Evolutionary conservation across 2,797 vertebrate genomes (phyloP), one percentile per base, ranked within the genome.

Genomic region (Poeciliopsis paucimaculata): DNA sequence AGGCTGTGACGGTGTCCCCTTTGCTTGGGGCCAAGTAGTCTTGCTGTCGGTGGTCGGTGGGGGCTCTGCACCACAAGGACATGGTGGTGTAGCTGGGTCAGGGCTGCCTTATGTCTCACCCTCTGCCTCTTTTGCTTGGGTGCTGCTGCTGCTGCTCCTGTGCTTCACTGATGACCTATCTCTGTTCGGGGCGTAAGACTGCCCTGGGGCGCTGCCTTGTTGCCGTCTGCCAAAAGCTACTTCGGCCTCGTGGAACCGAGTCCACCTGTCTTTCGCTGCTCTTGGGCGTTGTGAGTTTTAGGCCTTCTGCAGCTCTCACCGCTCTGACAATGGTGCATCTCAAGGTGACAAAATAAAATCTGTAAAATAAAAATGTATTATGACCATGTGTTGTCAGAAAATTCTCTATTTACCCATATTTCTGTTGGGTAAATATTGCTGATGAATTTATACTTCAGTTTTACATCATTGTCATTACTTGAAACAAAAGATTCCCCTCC

Each of bases 401-500:
- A 60, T 31, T 28, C n/a, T 34, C 57, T 26, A 23, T 51, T 51
- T 51, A 51, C 20, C 49, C 20, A 51, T 53, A 26, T 53, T 53
- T 53, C 1, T 62, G 13, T 7, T 62, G 13, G 4, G 6, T 62
- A 31, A 62, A 62, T 34, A 62, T 34, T 16, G 1, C 5, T 62
- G 5, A 31, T 15, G 57, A 34, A 16, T 31, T 16, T 62, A 62
- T 16, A 34, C n/a, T 28, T 28, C 13, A 34, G 57, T 62, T 62
- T 62, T 34, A 62, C 5, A 18, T 62, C 15, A 28, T 34, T 62
- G 12, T 62, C 28, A 34, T 62, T 62, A 62, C 5, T 62, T 62
- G 57, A 34, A 62, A 62, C 28, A 34, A 62, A 34, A 62, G 28
- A 2, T 87, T 84, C 62, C 64, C 82, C 46, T 64, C 75, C 79